A percentile compares a stretch with the other conserved stretches of the same genome.
These are phyloP conservation scores for Scortum barcoo DNA, from an alignment of 2,113 vertebrate genomes.

Conservation along the genomic window DNA sequence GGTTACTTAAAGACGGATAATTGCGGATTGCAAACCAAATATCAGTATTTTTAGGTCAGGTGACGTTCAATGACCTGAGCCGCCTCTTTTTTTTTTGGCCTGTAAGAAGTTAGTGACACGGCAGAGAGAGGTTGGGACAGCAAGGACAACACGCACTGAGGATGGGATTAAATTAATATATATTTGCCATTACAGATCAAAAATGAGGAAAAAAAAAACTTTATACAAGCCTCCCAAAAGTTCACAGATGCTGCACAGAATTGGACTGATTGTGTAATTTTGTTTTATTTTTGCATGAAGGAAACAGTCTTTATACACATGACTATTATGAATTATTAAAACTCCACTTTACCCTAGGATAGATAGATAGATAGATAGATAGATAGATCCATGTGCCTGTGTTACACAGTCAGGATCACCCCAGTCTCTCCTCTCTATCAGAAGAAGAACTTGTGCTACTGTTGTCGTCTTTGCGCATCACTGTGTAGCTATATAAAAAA, in stretches of 20 bases:
- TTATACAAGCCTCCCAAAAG: not conserved
- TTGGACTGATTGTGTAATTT: not conserved
- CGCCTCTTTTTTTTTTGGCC: not conserved
- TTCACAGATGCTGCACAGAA: not conserved
- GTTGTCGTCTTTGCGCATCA: not conserved
- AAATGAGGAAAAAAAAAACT: not conserved
- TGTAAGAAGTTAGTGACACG: not conserved
- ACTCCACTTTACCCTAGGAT: too few relatives aligned
- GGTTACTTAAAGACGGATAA: not conserved
- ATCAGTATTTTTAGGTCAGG: not conserved
- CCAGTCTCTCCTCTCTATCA: not conserved
- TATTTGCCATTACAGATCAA: not conserved
- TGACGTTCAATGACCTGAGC: not conserved
- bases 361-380: constrained; percentile 5
- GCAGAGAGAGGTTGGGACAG: not conserved
- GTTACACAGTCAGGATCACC: not conserved
- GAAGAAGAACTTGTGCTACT: constrained; percentile 1
- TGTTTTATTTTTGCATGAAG: not conserved
- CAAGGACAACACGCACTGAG: not conserved
- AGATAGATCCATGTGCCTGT: not conserved
- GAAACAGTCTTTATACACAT: not conserved
- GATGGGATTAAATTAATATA: not conserved
- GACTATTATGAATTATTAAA: not conserved
- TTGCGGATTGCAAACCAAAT: not conserved
- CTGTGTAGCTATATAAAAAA: not conserved